Evolutionary conservation across 2,113 vertebrate genomes (phyloP).

Genomic region (Sylvilagus bachmani): DNA sequence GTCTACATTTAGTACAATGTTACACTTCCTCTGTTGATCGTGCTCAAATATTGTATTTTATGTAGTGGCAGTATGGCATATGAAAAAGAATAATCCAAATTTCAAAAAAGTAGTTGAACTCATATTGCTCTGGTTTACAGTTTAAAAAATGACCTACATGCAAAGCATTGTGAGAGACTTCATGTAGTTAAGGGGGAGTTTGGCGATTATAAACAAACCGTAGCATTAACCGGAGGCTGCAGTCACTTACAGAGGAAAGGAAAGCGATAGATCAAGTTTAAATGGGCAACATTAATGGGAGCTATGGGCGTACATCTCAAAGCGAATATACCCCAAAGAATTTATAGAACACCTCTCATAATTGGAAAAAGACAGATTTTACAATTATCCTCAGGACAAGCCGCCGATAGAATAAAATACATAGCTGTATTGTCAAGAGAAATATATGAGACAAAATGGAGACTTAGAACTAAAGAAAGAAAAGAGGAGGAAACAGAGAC

Average conservation of each 20-base stretch:
- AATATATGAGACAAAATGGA: slow-evolving; percentile 61
- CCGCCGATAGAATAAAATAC: slow-evolving; percentile 68
- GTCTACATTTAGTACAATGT: slow-evolving; percentile 38
- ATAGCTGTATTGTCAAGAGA: slow-evolving; percentile 63
- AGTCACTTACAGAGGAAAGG: slow-evolving; percentile 48
- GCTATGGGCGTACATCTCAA: slow-evolving; percentile 69
- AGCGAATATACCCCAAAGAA: slow-evolving; percentile 63
- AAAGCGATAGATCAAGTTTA: slow-evolving; percentile 69
- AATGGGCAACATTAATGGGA: slow-evolving; percentile 72
- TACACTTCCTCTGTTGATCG: background rate
- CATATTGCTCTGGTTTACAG: slow-evolving; percentile 18
- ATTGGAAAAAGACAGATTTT: slow-evolving; percentile 84
- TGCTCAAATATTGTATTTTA: background rate
- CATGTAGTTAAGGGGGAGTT: background rate
- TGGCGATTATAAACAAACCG: slow-evolving; percentile 58
- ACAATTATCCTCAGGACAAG: slow-evolving; percentile 78
- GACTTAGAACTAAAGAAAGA: background rate
- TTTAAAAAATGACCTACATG: slow-evolving; percentile 47
- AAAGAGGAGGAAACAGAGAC: background rate
- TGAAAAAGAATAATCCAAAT: slow-evolving; percentile 31
- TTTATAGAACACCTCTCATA: slow-evolving; percentile 81
- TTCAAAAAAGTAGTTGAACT: background rate
- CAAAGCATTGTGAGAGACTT: slow-evolving; percentile 12
- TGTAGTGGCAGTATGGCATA: background rate
- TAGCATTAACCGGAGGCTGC: background rate